These are phyloP conservation scores for Bemisia tabaci DNA, from an alignment of 1,140 invertebrate species.

Conservation along the genomic window DNA sequence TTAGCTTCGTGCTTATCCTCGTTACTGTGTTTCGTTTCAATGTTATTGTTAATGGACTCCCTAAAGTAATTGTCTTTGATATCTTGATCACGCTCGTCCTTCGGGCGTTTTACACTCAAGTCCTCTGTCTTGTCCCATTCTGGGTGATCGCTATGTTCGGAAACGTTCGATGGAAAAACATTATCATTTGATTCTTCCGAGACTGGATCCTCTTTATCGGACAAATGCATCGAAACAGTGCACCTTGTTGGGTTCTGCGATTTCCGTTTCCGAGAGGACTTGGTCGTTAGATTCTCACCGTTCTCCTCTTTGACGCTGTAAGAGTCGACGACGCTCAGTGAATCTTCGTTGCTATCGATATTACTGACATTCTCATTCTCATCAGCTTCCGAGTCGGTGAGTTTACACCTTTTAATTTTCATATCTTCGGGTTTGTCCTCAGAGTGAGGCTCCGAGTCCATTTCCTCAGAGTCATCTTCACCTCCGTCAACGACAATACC, in stretches of 20 bases:
- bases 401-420: constrained; percentile 46
- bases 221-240: constrained; percentile 35
- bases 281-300: constrained; percentile 25
- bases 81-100: constrained; percentile 1
- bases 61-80: not conserved
- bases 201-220: constrained; percentile 11
- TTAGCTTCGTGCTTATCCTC: constrained; percentile 4
- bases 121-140: not conserved
- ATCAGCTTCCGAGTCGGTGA: constrained; percentile 41
- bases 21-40: not conserved
- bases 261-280: constrained; percentile 59
- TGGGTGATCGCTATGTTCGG: not conserved
- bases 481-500: constrained; percentile 46
- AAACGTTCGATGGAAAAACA: not conserved
- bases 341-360: constrained; percentile 59
- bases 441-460: constrained; percentile 30
- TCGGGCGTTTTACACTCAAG: not conserved
- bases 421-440: constrained; percentile 48
- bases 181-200: not conserved
- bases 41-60: not conserved
- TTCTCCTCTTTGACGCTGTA: constrained; percentile 37
- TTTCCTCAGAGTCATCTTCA: constrained; percentile 49
- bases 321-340: constrained; percentile 39
- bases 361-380: constrained; percentile 51
- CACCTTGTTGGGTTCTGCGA: constrained; percentile 81